phyloP scores from a whole-genome alignment of 2,888 invertebrate species.

The Tortricodes alternella region DNA sequence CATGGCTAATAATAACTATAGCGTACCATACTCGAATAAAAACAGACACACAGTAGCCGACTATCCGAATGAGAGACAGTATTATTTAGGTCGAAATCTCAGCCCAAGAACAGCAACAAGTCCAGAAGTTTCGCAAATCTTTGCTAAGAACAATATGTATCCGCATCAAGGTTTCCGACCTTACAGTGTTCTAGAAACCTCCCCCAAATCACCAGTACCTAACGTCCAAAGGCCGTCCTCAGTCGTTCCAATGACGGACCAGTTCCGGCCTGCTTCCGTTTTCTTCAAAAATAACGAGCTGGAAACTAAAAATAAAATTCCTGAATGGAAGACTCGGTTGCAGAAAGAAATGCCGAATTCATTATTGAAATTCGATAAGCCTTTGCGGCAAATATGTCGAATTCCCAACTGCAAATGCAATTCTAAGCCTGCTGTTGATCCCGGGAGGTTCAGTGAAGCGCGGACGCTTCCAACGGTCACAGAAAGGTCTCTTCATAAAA shows the following conservation, averaged over 20 bases:
- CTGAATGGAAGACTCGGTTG: slow-evolving; percentile 71
- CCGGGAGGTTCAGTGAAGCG: slow-evolving; percentile 60
- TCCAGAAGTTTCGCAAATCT: slow-evolving; percentile 57
- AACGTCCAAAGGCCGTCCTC: slow-evolving; percentile 67
- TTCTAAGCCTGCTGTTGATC: slow-evolving; percentile 49
- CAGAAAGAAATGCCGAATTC: slow-evolving; percentile 65
- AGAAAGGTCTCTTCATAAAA: slow-evolving; percentile 61
- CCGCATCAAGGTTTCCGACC: slow-evolving; percentile 66
- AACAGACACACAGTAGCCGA: slow-evolving; percentile 66
- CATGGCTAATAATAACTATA: slow-evolving; percentile 72
- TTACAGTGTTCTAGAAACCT: slow-evolving; percentile 71
- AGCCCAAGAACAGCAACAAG: slow-evolving; percentile 51
- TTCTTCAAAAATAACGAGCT: slow-evolving; percentile 58
- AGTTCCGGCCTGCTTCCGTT: slow-evolving; percentile 70
- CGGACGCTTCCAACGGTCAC: slow-evolving; percentile 64
- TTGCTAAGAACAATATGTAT: slow-evolving; percentile 52
- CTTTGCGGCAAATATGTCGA: slow-evolving; percentile 62
- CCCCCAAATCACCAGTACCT: slow-evolving; percentile 56
- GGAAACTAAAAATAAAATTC: slow-evolving; percentile 59
- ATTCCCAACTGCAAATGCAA: slow-evolving; percentile 76
- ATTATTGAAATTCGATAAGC: slow-evolving; percentile 60
- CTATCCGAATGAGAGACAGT: slow-evolving; percentile 62
- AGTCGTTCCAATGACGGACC: slow-evolving; percentile 72
- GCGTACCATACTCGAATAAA: slow-evolving; percentile 49
- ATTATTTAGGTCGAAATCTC: slow-evolving; percentile 56